Evolutionary conservation across 2,888 invertebrate genomes (phyloP).

Genomic region (Stenodera caucasica): DNA sequence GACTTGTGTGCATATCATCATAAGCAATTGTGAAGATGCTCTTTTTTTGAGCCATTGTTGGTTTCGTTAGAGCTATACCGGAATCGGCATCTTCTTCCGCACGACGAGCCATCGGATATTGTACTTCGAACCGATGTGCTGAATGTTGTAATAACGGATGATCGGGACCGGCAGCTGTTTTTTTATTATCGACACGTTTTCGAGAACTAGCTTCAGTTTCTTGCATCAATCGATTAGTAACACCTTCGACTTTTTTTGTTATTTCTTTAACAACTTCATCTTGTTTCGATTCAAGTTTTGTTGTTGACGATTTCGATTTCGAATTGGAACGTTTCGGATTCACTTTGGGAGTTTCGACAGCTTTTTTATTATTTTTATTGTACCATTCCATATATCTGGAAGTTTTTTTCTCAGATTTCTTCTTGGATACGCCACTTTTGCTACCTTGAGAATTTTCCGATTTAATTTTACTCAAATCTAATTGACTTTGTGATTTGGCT

Average conservation of each 20-base stretch:
- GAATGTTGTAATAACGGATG: constrained; percentile 79
- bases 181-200: constrained; percentile 37
- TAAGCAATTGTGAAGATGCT: constrained; percentile 93
- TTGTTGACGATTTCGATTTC: constrained; percentile 47
- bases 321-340: constrained; percentile 20
- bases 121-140: constrained; percentile 71
- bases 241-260: constrained; percentile 21
- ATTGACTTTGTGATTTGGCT: constrained; percentile 52
- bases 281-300: constrained; percentile 49
- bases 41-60: constrained; percentile 82
- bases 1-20: constrained; percentile 85
- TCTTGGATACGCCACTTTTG: constrained; percentile 36
- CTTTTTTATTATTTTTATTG: constrained; percentile 59
- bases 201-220: constrained; percentile 44
- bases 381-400: constrained; percentile 83
- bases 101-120: constrained; percentile 40
- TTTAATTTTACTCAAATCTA: constrained; percentile 48
- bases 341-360: constrained; percentile 43
- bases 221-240: constrained; percentile 36
- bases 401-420: constrained; percentile 54
- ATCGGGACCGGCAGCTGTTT: constrained; percentile 44
- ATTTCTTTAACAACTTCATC: constrained; percentile 35
- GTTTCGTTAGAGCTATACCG: constrained; percentile 74
- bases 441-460: constrained; percentile 28
- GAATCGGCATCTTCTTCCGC: constrained; percentile 72